A percentile compares a stretch with the other conserved stretches of the same genome.
Evolutionary conservation across 2,888 invertebrate species (phyloP).

Genomic region (Entomobrya proxima): DNA sequence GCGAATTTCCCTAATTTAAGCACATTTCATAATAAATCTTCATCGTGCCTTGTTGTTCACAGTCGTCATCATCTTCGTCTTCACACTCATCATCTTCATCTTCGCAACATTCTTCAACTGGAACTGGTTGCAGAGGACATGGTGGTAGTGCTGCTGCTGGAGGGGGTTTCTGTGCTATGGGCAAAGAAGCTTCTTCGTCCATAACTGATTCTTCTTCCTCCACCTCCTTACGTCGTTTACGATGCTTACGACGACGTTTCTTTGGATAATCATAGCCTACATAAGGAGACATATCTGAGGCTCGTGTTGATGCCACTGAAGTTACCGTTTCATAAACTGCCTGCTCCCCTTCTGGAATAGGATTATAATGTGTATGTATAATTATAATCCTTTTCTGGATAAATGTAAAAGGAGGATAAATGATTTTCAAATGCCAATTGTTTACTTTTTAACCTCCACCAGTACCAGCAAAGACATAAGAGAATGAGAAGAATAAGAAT

Average conservation of each 20-base stretch:
- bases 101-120: not conserved
- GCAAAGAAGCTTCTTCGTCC: not conserved
- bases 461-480: not conserved
- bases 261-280: slow-evolving; percentile 34
- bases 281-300: not conserved
- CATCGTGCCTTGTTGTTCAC: not conserved
- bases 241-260: not conserved
- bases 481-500: not conserved
- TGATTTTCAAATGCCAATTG: not conserved
- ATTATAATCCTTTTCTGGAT: too few species aligned
- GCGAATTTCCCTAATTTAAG: not conserved
- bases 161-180: not conserved
- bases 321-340: not conserved
- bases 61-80: not conserved
- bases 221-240: not conserved
- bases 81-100: slow-evolving; percentile 12
- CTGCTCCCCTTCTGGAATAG: not conserved
- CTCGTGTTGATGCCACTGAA: not conserved
- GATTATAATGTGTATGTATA: too few species aligned
- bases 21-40: slow-evolving; percentile 3
- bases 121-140: too few species aligned
- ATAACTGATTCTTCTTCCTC: not conserved
- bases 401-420: not conserved
- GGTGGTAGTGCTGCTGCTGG: not conserved
- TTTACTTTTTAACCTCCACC: not conserved